A percentile compares a stretch with the other conserved stretches of the same genome.
Evolutionary conservation across 2,113 vertebrate genomes (phyloP).

Genomic region (Spheniscus mendiculus): DNA sequence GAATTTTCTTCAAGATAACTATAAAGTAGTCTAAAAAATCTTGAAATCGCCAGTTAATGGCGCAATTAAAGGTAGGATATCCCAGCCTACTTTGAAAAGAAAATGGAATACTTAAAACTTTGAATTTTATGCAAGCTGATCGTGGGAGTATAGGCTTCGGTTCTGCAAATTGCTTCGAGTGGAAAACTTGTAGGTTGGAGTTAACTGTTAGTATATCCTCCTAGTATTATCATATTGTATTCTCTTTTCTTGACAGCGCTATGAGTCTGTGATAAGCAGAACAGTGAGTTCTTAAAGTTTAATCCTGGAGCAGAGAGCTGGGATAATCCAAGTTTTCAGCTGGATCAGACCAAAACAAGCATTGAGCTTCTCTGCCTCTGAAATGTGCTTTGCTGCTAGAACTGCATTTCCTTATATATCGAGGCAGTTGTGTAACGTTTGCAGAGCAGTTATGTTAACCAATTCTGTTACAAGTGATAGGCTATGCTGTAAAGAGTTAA

Average conservation of each 20-base stretch:
- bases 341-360: not conserved
- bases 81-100: not conserved
- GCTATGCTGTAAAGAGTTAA: not conserved
- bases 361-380: not conserved
- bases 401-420: rapidly evolving
- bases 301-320: not conserved
- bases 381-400: not conserved
- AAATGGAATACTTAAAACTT: not conserved
- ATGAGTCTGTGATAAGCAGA: not conserved
- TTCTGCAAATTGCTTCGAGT: not conserved
- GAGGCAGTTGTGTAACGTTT: rapidly evolving
- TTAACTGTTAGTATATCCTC: not conserved
- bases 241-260: not conserved
- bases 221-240: rapidly evolving
- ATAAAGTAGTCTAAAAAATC: not conserved
- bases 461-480: not conserved
- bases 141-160: not conserved
- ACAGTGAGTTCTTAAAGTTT: not conserved
- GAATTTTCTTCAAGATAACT: not conserved
- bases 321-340: not conserved
- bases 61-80: not conserved
- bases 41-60: not conserved
- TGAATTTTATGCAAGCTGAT: not conserved
- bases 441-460: not conserved
- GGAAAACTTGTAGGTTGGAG: not conserved